Conservation (phyloP, 2,888 invertebrate genomes). For the Syritta pipiens region DNA sequence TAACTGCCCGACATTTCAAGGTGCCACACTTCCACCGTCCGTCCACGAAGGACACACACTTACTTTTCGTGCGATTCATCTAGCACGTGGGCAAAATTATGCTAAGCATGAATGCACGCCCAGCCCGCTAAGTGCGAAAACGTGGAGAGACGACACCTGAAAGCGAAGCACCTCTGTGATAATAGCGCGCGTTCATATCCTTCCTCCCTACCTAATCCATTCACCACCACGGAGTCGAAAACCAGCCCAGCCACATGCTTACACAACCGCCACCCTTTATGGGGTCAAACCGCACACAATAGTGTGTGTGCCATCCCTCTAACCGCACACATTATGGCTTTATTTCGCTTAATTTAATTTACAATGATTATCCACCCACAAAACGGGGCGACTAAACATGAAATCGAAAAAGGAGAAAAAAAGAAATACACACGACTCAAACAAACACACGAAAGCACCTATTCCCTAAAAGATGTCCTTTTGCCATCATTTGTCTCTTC, state of each 20-base stretch:
- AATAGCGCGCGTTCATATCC: no score
- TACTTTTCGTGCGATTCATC: neutral
- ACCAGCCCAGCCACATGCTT: no score
- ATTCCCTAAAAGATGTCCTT: slow-evolving; percentile 10
- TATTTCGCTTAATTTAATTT: slow-evolving; percentile 34
- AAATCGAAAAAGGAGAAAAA: neutral
- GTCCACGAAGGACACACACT: neutral
- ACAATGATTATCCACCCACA: slow-evolving; percentile 30
- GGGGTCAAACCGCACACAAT: neutral
- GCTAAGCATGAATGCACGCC: neutral
- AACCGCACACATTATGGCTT: slow-evolving; percentile 4
- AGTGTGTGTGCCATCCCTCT: no score
- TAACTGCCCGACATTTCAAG: no score
- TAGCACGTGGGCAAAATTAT: neutral
- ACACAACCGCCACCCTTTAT: no score
- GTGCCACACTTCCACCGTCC: no score
- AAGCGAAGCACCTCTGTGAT: neutral
- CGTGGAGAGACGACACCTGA: neutral
- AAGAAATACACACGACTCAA: neutral
- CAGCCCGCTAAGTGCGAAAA: neutral
- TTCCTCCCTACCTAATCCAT: no score
- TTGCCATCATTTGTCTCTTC: neutral
- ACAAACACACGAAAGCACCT: no score
- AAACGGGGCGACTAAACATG: neutral
- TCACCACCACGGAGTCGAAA: no score